Base-by-base conservation (phyloP, 92 coral and sea anemone species). In the Muricea muricata region DNA sequence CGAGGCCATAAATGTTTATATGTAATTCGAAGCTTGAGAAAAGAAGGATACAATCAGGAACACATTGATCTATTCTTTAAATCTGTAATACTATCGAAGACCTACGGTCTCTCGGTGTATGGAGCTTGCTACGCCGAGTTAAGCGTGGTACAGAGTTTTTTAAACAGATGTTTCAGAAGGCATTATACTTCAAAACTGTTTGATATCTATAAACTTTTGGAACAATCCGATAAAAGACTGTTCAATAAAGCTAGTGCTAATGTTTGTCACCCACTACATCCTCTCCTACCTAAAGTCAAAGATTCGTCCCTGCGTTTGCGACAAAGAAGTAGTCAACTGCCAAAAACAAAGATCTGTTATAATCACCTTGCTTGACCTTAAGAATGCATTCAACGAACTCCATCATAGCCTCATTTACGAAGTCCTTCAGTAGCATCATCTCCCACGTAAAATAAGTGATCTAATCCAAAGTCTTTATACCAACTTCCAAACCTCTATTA, bases 61-160 rank as follows among this genome's bases (percentile, higher is more conserved):
- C 84, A 86, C 57, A 67, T 86, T 52, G 89, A 86, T 24, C 54
- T 66, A 26, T 48, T 86, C 55, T 78, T 86, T 78, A 86, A 78
- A 39, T 76, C 85, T 65, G 73, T 68, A 47, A 73, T 78, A 30
- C 42, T 78, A 71, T 48, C 80, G 7, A 86, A 86, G 80, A 39
- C 52, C 32, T 86, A 86, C 52, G 85, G 46, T 48, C 81, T 86
- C 24, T 80, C 63, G 47, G 81, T 55, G 35, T 79, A 71, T 60
- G 79, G 82, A 63, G 82, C 77, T 33, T 23, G 82, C 66, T 48
- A 23, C 54, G 24, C 84, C 17, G 84, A 85, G 31, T 63, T 79
- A 48, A 69, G 70, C 69, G 50, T 68, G 46, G 58, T 86, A 15
- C 61, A 85, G 47, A 15, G 83, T 30, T 85, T 85, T 75, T 85